A percentile compares a stretch with the other conserved stretches of the same genome.
Evolutionary conservation across 2,797 vertebrate species (phyloP).

Genomic region (Allobates femoralis): DNA sequence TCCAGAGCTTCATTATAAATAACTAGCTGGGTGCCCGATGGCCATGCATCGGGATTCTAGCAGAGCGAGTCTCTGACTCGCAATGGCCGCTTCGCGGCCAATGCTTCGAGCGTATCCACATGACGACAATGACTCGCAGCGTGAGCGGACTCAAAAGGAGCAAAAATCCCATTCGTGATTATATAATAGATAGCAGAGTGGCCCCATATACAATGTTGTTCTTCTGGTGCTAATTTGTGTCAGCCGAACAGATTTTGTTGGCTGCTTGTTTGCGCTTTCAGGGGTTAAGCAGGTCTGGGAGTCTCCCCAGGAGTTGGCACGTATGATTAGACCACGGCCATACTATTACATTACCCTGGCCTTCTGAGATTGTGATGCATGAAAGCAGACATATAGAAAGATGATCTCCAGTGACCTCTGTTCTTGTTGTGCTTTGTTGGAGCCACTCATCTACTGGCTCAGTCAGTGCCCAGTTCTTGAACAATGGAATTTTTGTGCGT

Average conservation of each 20-base stretch:
- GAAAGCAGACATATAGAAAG: slow-evolving; percentile 11
- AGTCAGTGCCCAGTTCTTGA: slow-evolving; percentile 9
- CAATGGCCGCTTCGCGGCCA: too few relatives aligned
- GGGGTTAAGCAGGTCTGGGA: slow-evolving; percentile 1
- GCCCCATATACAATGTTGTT: neutral
- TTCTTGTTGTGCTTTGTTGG: slow-evolving; percentile 26
- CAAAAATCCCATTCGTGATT: too few relatives aligned
- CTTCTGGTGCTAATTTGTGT: neutral
- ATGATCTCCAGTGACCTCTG: slow-evolving; percentile 30
- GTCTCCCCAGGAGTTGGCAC: neutral
- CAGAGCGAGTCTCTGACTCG: too few relatives aligned
- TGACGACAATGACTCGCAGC: too few relatives aligned
- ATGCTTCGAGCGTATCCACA: too few relatives aligned
- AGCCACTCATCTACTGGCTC: slow-evolving; percentile 17
- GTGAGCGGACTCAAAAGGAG: too few relatives aligned
- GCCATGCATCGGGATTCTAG: too few relatives aligned
- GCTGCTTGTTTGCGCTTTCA: neutral
- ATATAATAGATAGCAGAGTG: too few relatives aligned
- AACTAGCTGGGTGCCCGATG: too few relatives aligned
- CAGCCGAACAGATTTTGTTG: neutral
- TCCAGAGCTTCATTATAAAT: neutral
- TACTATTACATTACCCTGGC: neutral
- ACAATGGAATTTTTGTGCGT: slow-evolving; percentile 47
- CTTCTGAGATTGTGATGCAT: slow-evolving; percentile 6
- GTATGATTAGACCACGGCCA: neutral